Evolutionary conservation across 2,888 invertebrate species (phyloP).

Genomic region (Lamproptera curius): DNA sequence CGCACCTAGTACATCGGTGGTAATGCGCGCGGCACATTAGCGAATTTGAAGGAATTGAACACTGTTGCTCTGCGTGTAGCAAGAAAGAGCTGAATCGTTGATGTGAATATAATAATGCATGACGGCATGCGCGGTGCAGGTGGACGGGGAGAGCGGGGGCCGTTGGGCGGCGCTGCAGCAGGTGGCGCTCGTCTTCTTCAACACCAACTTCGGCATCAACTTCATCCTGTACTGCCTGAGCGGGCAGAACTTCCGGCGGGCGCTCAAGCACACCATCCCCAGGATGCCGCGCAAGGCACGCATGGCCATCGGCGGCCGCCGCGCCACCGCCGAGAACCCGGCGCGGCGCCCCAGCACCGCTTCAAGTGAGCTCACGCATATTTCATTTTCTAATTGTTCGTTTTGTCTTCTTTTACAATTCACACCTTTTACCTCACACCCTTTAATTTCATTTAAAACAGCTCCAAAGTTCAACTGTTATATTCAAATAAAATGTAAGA

Average conservation of each 20-base stretch:
- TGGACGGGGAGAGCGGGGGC: slow-evolving; percentile 39
- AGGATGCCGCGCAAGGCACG: slow-evolving; percentile 31
- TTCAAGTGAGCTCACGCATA: slow-evolving; percentile 45
- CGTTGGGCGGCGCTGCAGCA: slow-evolving; percentile 80
- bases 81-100: too few relatives aligned
- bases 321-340: slow-evolving; percentile 17
- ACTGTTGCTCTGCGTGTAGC: too few relatives aligned
- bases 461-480: too few relatives aligned
- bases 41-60: too few relatives aligned
- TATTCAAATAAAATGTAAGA: too few relatives aligned
- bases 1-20: too few relatives aligned
- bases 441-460: too few relatives aligned
- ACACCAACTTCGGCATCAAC: slow-evolving; percentile 91
- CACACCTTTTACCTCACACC: too few relatives aligned
- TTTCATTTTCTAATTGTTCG: too few relatives aligned
- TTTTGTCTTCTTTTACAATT: too few relatives aligned
- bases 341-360: slow-evolving; percentile 38
- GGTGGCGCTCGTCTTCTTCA: slow-evolving; percentile 82
- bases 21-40: too few relatives aligned
- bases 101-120: too few relatives aligned
- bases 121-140: slow-evolving; percentile 32
- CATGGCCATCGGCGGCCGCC: not conserved
- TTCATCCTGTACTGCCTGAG: slow-evolving; percentile 89
- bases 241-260: slow-evolving; percentile 87
- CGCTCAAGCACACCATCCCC: slow-evolving; percentile 53